Conservation (phyloP, 2,888 invertebrate species). For the Spatulosminthurus flaviceps region DNA sequence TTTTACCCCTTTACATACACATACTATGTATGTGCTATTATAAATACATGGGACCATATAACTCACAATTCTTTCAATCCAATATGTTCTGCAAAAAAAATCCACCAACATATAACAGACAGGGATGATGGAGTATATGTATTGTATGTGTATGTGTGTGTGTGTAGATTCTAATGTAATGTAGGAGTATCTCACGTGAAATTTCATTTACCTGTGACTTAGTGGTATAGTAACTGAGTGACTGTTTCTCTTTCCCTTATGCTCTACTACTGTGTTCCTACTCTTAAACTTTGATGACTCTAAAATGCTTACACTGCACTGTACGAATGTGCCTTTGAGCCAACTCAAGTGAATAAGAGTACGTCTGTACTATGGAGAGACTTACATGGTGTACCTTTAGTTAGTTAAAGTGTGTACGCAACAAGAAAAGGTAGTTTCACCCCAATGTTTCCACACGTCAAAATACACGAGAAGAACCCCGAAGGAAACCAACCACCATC, state of each 20-base stretch:
- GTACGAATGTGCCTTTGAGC: background rate
- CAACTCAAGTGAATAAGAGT: background rate
- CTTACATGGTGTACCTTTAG: background rate
- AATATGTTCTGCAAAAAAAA: background rate
- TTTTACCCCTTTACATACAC: background rate
- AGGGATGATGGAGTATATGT: background rate
- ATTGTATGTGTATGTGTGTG: background rate
- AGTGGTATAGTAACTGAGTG: slow-evolving; percentile 25
- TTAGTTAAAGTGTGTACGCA: slow-evolving; percentile 4
- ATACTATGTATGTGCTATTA: background rate
- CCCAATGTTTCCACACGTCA: slow-evolving; percentile 28
- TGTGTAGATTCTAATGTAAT: too few species aligned
- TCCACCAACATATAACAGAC: background rate
- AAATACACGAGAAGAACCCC: slow-evolving; percentile 30
- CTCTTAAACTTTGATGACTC: background rate
- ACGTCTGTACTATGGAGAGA: too few species aligned
- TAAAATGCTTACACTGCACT: background rate
- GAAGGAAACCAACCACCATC: slow-evolving; percentile 35
- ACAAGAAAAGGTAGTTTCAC: slow-evolving; percentile 32
- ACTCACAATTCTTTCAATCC: background rate
- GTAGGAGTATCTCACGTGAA: background rate
- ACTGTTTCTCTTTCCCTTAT: slow-evolving; percentile 29
- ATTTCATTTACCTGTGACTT: slow-evolving; percentile 1
- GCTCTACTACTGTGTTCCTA: background rate
- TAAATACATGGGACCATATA: background rate